phyloP scores from a whole-genome alignment of 1,140 invertebrate species.

The Drosophila busckii region DNA sequence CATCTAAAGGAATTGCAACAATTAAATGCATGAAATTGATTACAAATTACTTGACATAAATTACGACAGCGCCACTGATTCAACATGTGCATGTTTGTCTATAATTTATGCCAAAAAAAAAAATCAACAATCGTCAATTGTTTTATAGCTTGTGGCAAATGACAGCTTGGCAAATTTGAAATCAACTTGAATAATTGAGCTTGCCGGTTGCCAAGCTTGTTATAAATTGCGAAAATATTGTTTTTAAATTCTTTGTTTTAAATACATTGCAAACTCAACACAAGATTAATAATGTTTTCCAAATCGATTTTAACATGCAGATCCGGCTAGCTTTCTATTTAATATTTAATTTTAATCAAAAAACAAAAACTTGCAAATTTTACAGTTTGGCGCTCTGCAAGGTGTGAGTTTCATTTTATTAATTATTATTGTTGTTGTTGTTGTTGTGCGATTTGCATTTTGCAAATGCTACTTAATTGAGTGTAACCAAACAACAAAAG shows the following conservation, averaged over 20 bases:
- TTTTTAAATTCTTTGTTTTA: too few species aligned
- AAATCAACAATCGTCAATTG: slow-evolving; percentile 26
- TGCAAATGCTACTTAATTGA: slow-evolving; percentile 72
- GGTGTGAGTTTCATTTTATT: slow-evolving; percentile 47
- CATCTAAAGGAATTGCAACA: too few species aligned
- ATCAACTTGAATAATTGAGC: slow-evolving; percentile 26
- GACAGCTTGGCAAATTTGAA: slow-evolving; percentile 50
- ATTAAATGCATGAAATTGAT: slow-evolving; percentile 34
- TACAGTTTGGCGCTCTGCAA: slow-evolving; percentile 29
- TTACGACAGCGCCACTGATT: slow-evolving; percentile 50
- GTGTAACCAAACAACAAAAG: slow-evolving; percentile 70
- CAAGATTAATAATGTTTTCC: too few species aligned
- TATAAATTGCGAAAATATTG: too few species aligned
- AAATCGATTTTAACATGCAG: too few species aligned
- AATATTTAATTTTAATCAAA: slow-evolving; percentile 49
- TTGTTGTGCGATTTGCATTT: slow-evolving; percentile 60
- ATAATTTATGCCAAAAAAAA: slow-evolving; percentile 36
- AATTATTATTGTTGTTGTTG: not conserved
- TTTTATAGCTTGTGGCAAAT: slow-evolving; percentile 44
- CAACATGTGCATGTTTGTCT: slow-evolving; percentile 36
- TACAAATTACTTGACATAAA: slow-evolving; percentile 56
- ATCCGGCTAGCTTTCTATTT: too few species aligned
- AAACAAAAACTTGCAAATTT: slow-evolving; percentile 26
- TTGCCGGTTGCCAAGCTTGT: slow-evolving; percentile 36
- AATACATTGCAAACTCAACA: too few species aligned